Evolutionary conservation across 2,797 vertebrate species (phyloP).

Genomic region (Limnodromus scolopaceus): DNA sequence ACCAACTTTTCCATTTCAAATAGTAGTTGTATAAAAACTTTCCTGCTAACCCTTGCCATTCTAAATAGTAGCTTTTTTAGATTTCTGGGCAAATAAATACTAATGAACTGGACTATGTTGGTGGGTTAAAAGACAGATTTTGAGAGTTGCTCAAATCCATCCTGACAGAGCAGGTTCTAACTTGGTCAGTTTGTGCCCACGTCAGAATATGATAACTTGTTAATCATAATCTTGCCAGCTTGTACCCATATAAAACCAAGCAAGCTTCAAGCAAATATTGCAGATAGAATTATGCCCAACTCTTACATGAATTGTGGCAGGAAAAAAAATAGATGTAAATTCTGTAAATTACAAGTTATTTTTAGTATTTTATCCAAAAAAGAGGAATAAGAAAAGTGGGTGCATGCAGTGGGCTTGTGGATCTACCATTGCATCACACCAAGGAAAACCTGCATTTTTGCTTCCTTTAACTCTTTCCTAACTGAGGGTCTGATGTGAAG

Average conservation of each 20-base stretch:
- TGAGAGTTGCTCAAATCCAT: not conserved
- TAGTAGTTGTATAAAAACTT: not conserved
- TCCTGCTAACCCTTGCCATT: rapidly evolving
- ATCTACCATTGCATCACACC: not conserved
- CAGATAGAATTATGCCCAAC: not conserved
- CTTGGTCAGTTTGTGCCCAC: not conserved
- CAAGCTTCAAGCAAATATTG: not conserved
- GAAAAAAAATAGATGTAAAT: not conserved
- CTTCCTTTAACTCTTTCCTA: not conserved
- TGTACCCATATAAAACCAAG: not conserved
- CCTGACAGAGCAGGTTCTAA: not conserved
- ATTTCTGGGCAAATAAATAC: not conserved
- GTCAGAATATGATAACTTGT: not conserved
- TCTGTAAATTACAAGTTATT: not conserved
- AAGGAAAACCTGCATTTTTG: not conserved
- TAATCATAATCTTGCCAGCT: not conserved
- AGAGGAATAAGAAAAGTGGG: not conserved
- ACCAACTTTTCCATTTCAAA: not conserved
- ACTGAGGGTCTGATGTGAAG: not conserved
- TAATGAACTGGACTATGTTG: not conserved
- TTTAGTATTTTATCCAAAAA: not conserved
- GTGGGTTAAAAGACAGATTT: not conserved
- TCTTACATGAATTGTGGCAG: not conserved
- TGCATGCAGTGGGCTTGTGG: not conserved
- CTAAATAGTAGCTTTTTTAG: not conserved